Base-by-base conservation (phyloP, 2,113 vertebrate genomes). In the Zingel zingel region DNA sequence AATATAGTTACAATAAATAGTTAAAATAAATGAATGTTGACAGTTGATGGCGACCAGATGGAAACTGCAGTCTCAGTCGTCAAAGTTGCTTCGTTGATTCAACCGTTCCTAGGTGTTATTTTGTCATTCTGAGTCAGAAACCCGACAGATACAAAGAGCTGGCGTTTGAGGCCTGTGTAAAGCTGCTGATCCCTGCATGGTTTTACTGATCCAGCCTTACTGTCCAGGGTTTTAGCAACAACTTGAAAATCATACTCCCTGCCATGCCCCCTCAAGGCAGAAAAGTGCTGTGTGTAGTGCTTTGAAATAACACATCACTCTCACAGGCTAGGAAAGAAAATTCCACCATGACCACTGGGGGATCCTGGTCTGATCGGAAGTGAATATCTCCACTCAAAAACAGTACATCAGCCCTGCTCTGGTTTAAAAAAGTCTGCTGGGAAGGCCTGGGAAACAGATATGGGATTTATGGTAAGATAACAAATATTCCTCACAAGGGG, bases 151-250 rank as follows among this genome's bases (percentile, higher is more conserved):
- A 50, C 61, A 61, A 61, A 74, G 43, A 27, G 43, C 54, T 57
- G 48, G 21, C 43, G 25, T 77, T 57, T 57, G 51, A 70, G 36
- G 39, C 64, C 70, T 36, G 3, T 74, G 48, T 79, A 57, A 68
- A 79, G 61, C 68, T 54, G 62, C 23, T 67, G 69, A 73, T 84
- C 82, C 69, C 68, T 43, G 67, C 67, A 71, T 58, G 74, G 39
- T 64, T 77, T 74, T 66, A 59, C 67, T 77, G 67, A 78, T 78
- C 61, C 53, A 19, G 47, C 61, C 53, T 33, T 54, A 47, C 57
- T 69, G 70, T 71, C 77, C 70, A 64, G 56, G 56, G 57, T 79
- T 74, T 62, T 39, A 79, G n/a, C 48, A 54, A 21, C 36, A 21
- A 56, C 13, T 18, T 57, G 18, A 33, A 79, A 63, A 70, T 70